These are phyloP conservation scores for Drosophila parabipectinata DNA, from an alignment of 1,140 invertebrate genomes.

Conservation along the genomic window DNA sequence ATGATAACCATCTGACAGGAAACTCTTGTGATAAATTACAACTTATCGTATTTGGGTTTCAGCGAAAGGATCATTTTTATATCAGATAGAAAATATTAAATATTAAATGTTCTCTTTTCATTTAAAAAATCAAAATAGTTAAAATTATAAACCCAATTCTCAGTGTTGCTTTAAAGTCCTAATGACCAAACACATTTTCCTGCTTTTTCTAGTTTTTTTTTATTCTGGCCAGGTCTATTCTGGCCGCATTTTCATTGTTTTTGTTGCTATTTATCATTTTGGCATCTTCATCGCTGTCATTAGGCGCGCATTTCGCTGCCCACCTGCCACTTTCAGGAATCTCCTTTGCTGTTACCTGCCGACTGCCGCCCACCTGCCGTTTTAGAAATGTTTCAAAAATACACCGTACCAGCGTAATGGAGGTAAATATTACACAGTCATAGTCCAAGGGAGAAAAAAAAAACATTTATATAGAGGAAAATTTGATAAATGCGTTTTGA, in stretches of 20 bases:
- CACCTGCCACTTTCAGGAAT: conserved; percentile 26
- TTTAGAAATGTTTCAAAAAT: conserved; percentile 74
- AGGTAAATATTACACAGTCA: conserved; percentile 33
- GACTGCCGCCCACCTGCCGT: conserved; percentile 56
- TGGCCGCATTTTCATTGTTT: conserved; percentile 39
- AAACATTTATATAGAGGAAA: conserved; percentile 63
- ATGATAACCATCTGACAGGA: conserved; percentile 29
- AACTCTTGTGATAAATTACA: conserved; percentile 38
- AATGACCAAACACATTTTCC: conserved; percentile 74
- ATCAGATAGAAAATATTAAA: neutral
- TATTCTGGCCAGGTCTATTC: conserved; percentile 28
- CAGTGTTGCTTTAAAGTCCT: conserved; percentile 31
- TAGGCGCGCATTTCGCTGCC: conserved; percentile 69
- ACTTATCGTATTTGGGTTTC: neutral
- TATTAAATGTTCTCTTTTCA: too few relatives aligned
- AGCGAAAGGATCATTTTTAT: neutral
- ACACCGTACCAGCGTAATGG: conserved; percentile 30
- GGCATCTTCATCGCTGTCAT: conserved; percentile 80
- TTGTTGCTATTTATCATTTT: conserved; percentile 78
- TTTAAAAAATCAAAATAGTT: too few relatives aligned
- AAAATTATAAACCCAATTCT: neutral
- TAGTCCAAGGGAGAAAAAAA: conserved; percentile 19
- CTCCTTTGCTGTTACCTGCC: conserved; percentile 21
- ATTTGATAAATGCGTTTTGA: conserved; percentile 79
- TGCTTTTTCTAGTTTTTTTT: conserved; percentile 47